Evolutionary conservation across 2,113 vertebrate species (phyloP).

Genomic region (Connochaetes taurinus): DNA sequence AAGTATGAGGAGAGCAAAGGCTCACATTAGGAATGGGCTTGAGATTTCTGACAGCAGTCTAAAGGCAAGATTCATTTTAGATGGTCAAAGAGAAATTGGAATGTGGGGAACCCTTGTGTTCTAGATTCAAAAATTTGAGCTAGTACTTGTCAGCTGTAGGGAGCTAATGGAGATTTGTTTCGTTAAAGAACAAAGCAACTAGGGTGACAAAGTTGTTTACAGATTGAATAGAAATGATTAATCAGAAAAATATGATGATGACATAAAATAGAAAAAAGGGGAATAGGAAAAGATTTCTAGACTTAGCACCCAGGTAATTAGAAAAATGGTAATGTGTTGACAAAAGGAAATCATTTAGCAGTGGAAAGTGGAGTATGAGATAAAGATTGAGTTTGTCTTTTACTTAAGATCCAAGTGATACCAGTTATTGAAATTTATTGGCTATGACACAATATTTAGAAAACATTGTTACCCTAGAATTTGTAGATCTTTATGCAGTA

Average conservation of each 20-base stretch:
- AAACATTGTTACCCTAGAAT: background rate
- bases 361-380: background rate
- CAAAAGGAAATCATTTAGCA: background rate
- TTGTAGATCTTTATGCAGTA: background rate
- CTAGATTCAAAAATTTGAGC: background rate
- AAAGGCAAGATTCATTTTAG: slow-evolving; percentile 1
- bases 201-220: background rate
- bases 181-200: background rate
- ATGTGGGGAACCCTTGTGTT: background rate
- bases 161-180: background rate
- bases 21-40: background rate
- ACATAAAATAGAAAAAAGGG: background rate
- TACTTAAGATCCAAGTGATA: background rate
- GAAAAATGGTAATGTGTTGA: background rate
- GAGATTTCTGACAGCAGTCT: background rate
- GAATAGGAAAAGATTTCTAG: background rate
- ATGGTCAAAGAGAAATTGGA: background rate
- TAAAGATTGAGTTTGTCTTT: background rate
- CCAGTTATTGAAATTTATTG: background rate
- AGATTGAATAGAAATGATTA: background rate
- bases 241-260: background rate
- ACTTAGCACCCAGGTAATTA: background rate
- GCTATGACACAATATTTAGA: background rate
- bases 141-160: background rate
- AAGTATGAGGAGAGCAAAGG: background rate